A percentile compares a stretch with the other conserved stretches of the same genome.
Evolutionary conservation across 2,113 vertebrate genomes (phyloP).

Genomic region (Elephantulus edwardii): DNA sequence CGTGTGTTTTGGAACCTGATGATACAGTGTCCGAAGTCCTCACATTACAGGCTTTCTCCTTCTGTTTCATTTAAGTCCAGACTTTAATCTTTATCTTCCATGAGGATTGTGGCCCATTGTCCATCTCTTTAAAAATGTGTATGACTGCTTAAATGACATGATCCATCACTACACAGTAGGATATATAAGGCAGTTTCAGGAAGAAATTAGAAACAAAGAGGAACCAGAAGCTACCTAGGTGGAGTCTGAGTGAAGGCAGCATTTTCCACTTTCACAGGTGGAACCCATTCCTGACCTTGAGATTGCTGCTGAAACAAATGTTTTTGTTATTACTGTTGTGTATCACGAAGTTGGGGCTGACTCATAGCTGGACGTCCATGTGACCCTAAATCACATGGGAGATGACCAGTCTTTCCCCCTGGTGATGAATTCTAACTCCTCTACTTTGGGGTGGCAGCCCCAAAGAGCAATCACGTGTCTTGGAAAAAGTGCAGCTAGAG

Average conservation of each 20-base stretch:
- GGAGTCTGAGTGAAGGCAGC: background rate
- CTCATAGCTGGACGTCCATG: too few relatives aligned
- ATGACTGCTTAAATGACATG: background rate
- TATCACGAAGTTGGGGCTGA: too few relatives aligned
- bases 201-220: conserved; percentile 17
- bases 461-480: too few relatives aligned
- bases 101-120: background rate
- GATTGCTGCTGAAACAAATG: too few relatives aligned
- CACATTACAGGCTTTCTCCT: background rate
- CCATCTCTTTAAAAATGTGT: background rate
- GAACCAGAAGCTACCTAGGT: background rate
- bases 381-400: too few relatives aligned
- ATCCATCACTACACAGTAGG: background rate
- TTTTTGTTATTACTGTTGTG: too few relatives aligned
- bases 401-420: too few relatives aligned
- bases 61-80: background rate
- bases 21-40: background rate
- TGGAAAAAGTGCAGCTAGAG: too few relatives aligned
- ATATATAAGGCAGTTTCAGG: background rate
- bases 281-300: background rate
- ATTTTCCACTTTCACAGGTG: background rate
- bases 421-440: too few relatives aligned
- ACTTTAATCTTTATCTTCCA: background rate
- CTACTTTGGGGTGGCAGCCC: too few relatives aligned
- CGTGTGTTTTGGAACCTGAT: background rate